Percentiles rank a stretch among this genome's conserved stretches.
These are phyloP conservation scores for Sylvia atricapilla DNA, from an alignment of 2,113 vertebrate genomes.

Conservation along the genomic window DNA sequence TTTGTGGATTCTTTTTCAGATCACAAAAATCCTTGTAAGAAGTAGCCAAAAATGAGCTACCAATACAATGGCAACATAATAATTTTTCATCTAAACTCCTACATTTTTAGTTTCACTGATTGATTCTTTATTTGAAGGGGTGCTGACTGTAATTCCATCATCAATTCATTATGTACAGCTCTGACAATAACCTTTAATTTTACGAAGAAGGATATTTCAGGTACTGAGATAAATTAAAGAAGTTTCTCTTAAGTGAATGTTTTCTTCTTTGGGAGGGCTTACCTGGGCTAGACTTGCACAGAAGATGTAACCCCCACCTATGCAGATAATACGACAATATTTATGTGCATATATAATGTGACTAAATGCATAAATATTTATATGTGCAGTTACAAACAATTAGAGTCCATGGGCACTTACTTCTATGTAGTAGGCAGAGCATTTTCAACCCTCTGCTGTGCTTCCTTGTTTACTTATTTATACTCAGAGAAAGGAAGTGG, in stretches of 20 bases:
- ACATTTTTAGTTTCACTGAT: not conserved
- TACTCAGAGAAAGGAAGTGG: constrained; percentile 78
- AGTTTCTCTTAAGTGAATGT: not conserved
- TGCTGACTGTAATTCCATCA: not conserved
- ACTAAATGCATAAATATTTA: not conserved
- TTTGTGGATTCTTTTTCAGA: not conserved
- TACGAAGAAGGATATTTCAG: not conserved
- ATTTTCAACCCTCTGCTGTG: not conserved
- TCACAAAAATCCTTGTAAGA: not conserved
- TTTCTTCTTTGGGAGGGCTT: not conserved
- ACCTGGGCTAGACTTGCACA: not conserved
- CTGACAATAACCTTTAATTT: not conserved
- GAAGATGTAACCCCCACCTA: not conserved
- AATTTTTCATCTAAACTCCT: not conserved
- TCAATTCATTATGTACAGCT: not conserved
- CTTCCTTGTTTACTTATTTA: constrained; percentile 82
- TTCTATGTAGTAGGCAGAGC: not conserved
- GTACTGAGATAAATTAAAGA: not conserved
- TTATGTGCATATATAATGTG: not conserved
- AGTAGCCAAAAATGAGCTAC: not conserved
- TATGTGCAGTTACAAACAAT: not conserved
- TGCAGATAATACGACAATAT: not conserved
- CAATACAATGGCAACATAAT: not conserved
- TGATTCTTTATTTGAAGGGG: not conserved
- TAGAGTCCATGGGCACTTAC: not conserved